Evolutionary conservation across 2,888 invertebrate species (phyloP).

Genomic region (Lobophora halterata): DNA sequence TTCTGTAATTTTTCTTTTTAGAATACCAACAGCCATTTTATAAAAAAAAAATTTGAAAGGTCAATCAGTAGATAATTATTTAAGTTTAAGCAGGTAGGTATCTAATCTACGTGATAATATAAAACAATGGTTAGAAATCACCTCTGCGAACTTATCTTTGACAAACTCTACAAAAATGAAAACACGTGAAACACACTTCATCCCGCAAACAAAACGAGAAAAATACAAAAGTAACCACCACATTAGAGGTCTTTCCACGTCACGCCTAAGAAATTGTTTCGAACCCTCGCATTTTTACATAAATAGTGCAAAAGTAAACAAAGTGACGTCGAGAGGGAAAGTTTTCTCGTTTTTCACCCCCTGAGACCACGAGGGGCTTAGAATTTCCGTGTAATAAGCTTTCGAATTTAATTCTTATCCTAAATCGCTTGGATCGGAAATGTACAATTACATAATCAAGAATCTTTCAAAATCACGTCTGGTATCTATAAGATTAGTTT

Average conservation of each 20-base stretch:
- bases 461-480: too few relatives aligned
- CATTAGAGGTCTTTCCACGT: slow-evolving; percentile 39
- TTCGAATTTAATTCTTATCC: slow-evolving; percentile 61
- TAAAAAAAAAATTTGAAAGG: too few relatives aligned
- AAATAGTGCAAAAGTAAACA: slow-evolving; percentile 75
- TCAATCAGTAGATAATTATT: too few relatives aligned
- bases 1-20: too few relatives aligned
- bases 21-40: too few relatives aligned
- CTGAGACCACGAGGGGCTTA: slow-evolving; percentile 52
- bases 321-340: slow-evolving; percentile 62
- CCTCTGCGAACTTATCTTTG: too few relatives aligned
- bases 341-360: slow-evolving; percentile 72
- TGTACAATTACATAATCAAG: too few relatives aligned
- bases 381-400: slow-evolving; percentile 68
- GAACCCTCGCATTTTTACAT: slow-evolving; percentile 56
- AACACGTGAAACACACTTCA: slow-evolving; percentile 9
- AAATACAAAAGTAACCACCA: slow-evolving; percentile 37
- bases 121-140: too few relatives aligned
- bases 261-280: slow-evolving; percentile 49
- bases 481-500: too few relatives aligned
- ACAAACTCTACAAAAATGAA: background rate
- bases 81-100: too few relatives aligned
- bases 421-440: slow-evolving; percentile 25
- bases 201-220: slow-evolving; percentile 19
- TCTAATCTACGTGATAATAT: too few relatives aligned